Evolutionary conservation across 2,888 invertebrate genomes (phyloP).

Genomic region (Xylocampa areola): DNA sequence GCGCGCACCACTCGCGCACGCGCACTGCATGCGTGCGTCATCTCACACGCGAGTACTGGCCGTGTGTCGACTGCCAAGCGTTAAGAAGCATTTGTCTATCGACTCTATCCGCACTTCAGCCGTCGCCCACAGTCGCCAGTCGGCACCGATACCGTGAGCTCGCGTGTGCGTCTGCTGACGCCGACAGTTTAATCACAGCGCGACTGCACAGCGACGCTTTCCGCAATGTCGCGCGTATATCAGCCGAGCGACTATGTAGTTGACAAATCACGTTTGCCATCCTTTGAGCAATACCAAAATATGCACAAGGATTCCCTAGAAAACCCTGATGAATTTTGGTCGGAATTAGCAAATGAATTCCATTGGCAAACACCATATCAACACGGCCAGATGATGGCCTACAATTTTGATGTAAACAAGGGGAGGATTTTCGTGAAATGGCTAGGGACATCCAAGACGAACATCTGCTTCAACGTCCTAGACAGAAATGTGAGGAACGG

Average conservation of each 20-base stretch:
- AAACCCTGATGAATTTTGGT: constrained; percentile 97
- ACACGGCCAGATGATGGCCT: constrained; percentile 94
- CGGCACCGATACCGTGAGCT: constrained; percentile 36
- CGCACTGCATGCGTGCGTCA: constrained; percentile 77
- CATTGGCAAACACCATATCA: constrained; percentile 96
- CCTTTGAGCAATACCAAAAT: constrained; percentile 93
- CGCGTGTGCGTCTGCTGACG: constrained; percentile 30
- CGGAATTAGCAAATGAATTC: constrained; percentile 97
- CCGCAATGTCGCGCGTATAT: constrained; percentile 92
- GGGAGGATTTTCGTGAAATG: constrained; percentile 98
- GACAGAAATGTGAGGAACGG: constrained; percentile 97
- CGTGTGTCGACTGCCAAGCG: constrained; percentile 54
- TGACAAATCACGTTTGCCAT: constrained; percentile 90
- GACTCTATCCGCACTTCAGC: constrained; percentile 16
- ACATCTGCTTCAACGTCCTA: constrained; percentile 98
- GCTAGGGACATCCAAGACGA: constrained; percentile 98
- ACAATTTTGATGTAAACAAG: constrained; percentile 96
- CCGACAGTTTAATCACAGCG: constrained; percentile 32
- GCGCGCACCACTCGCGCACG: constrained; percentile 72
- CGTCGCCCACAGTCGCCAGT: constrained; percentile 22
- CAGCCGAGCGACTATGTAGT: constrained; percentile 91
- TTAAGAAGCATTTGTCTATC: constrained; percentile 21
- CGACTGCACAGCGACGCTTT: constrained; percentile 37
- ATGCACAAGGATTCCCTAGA: constrained; percentile 96
- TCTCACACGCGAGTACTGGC: constrained; percentile 54